Conservation (phyloP, 2,797 vertebrate genomes). For the Nannoperca australis region DNA sequence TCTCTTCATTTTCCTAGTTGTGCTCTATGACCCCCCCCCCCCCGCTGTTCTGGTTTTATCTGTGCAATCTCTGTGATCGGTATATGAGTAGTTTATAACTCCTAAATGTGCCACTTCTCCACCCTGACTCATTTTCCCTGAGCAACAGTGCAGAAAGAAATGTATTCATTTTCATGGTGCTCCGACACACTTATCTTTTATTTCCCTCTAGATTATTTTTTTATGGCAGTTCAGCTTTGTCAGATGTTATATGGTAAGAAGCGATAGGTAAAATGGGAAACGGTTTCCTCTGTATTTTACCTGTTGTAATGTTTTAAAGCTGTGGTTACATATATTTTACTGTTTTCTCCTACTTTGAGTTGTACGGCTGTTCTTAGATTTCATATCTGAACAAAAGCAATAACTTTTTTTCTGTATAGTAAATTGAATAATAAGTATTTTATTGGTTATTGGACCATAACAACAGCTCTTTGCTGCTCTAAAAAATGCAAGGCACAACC, state of each 20-base stretch:
- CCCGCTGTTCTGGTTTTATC: conserved; percentile 59
- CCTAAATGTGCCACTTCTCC: conserved; percentile 74
- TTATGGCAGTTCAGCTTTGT: conserved; percentile 65
- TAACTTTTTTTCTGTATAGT: conserved; percentile 15
- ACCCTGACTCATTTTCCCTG: conserved; percentile 65
- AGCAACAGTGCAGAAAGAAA: conserved; percentile 65
- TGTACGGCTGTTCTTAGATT: conserved; percentile 27
- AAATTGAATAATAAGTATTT: conserved; percentile 49
- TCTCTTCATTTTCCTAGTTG: conserved; percentile 34
- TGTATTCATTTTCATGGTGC: conserved; percentile 66
- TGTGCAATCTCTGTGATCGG: conserved; percentile 72
- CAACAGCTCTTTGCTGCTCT: conserved; percentile 24
- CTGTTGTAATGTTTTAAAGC: conserved; percentile 54
- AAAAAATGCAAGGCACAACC: conserved; percentile 25
- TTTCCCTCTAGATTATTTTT: conserved; percentile 74
- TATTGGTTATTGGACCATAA: conserved; percentile 33
- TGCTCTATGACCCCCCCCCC: conserved; percentile 54
- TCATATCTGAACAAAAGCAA: conserved; percentile 26
- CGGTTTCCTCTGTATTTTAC: conserved; percentile 45
- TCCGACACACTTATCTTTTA: conserved; percentile 70
- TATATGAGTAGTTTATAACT: conserved; percentile 73
- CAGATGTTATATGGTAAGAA: conserved; percentile 55
- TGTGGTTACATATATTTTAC: conserved; percentile 39
- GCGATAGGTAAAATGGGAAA: conserved; percentile 52
- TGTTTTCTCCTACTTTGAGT: conserved; percentile 27